Conservation (phyloP, 2,888 invertebrate species). For the Yponomeuta malinellus region DNA sequence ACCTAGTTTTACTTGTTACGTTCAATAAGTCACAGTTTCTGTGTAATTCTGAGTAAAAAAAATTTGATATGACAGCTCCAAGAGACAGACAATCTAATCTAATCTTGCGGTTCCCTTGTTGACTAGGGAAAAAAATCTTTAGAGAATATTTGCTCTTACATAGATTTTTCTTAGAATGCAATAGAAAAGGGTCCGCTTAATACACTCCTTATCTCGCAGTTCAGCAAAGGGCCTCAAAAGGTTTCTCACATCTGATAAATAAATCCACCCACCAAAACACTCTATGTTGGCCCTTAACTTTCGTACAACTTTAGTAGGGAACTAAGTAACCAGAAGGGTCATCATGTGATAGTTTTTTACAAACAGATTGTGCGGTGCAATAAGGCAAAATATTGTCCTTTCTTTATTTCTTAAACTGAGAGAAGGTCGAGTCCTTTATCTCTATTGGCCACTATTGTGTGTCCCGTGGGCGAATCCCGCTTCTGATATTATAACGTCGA, state of each 20-base stretch:
- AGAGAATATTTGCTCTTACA: not conserved
- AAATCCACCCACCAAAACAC: not conserved
- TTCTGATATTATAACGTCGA: too few relatives aligned
- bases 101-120: not conserved
- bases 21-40: too few relatives aligned
- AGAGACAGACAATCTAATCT: too few relatives aligned
- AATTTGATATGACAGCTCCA: too few relatives aligned
- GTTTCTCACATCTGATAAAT: not conserved
- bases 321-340: not conserved
- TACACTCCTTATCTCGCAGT: not conserved
- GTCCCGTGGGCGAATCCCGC: not conserved
- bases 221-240: not conserved
- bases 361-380: slow-evolving; percentile 1
- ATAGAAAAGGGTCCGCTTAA: not conserved
- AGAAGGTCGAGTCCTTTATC: not conserved
- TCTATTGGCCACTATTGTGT: not conserved
- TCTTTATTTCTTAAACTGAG: not conserved
- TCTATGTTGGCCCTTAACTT: not conserved
- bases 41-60: too few relatives aligned
- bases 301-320: not conserved
- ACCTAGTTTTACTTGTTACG: too few relatives aligned
- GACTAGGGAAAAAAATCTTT: not conserved
- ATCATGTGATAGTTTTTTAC: not conserved
- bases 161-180: not conserved
- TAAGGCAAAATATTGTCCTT: not conserved